phyloP scores from a whole-genome alignment of 1,140 invertebrate genomes.

The Rhagoletis zephyria region DNA sequence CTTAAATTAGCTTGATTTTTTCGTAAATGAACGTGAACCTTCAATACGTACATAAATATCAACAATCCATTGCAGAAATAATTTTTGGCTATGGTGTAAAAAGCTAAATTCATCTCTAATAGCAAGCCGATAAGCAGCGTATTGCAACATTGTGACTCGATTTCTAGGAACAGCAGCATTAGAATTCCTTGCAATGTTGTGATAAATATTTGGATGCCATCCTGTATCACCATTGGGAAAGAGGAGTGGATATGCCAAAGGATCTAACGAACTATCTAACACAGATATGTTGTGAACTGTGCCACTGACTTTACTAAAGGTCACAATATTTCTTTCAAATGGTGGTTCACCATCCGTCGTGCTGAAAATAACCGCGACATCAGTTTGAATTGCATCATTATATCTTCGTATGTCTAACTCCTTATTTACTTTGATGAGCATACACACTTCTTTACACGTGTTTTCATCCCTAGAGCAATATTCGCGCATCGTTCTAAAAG shows the following conservation, averaged over 20 bases:
- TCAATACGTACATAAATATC: constrained; percentile 48
- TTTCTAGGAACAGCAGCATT: neutral
- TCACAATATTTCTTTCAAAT: constrained; percentile 50
- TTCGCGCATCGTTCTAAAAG: constrained; percentile 16
- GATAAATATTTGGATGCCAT: constrained; percentile 22
- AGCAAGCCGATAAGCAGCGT: neutral
- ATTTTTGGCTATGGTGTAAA: neutral
- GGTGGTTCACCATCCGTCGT: constrained; percentile 39
- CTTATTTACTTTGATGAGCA: constrained; percentile 47
- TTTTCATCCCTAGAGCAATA: neutral
- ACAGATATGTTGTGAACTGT: constrained; percentile 14
- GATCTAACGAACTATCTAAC: constrained; percentile 49
- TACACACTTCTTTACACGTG: neutral
- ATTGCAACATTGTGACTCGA: constrained; percentile 34
- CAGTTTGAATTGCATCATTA: constrained; percentile 45
- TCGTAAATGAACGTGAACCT: neutral
- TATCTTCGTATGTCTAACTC: constrained; percentile 29
- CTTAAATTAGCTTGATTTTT: constrained; percentile 18
- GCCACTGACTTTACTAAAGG: constrained; percentile 16
- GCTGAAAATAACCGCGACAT: constrained; percentile 37
- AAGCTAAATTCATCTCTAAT: constrained; percentile 8
- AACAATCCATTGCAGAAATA: constrained; percentile 48
- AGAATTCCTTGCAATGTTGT: constrained; percentile 43
- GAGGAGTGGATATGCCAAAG: constrained; percentile 10
- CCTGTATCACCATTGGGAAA: constrained; percentile 45